Percentiles rank a stretch among this genome's conserved stretches.
phyloP scores from a whole-genome alignment of 2,888 invertebrate genomes.

The Belgica antarctica region DNA sequence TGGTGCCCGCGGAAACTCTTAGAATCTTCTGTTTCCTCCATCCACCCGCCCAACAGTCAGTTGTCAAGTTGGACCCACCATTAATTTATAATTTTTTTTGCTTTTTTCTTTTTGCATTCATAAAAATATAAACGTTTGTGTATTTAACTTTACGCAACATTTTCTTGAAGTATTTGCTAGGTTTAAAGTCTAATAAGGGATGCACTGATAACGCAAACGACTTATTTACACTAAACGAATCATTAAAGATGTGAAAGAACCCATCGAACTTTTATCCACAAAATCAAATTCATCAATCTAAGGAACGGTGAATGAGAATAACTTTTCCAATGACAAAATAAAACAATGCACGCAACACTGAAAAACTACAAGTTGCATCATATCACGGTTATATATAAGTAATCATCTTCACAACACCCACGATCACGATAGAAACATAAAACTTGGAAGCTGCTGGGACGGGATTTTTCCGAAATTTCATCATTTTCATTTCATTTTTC shows the following conservation, averaged over 20 bases:
- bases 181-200: background rate
- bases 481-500: background rate
- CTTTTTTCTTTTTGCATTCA: background rate
- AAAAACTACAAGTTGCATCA: conserved; percentile 21
- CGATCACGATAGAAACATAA: conserved; percentile 29
- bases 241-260: background rate
- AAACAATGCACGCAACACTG: conserved; percentile 14
- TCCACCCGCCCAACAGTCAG: conserved; percentile 24
- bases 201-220: conserved; percentile 20
- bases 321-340: background rate
- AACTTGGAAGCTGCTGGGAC: conserved; percentile 28
- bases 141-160: background rate
- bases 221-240: conserved; percentile 4
- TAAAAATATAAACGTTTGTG: background rate
- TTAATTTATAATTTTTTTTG: background rate
- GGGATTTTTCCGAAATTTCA: background rate
- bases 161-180: background rate
- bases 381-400: background rate
- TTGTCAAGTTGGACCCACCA: background rate
- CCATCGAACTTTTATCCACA: conserved; percentile 6
- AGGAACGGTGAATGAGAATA: background rate
- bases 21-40: conserved; percentile 15
- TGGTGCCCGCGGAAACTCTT: conserved; percentile 15
- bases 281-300: background rate
- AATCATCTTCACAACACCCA: conserved; percentile 25